phyloP scores from a whole-genome alignment of 64 coral and sea anemone species.

The Acropora tenuis region DNA sequence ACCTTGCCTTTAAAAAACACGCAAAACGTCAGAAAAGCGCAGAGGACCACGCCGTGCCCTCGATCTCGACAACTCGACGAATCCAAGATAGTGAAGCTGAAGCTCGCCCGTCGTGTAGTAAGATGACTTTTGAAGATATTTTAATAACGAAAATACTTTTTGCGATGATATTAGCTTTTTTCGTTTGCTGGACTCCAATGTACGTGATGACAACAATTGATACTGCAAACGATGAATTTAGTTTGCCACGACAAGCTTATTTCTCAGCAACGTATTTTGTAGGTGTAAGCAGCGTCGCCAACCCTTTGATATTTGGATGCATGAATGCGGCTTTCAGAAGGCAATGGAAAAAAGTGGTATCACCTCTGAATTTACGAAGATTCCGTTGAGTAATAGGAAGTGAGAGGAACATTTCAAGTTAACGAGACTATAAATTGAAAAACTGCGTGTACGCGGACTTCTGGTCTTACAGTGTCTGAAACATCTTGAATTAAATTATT shows the following conservation, averaged over 20 bases:
- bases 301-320: conserved; percentile 22
- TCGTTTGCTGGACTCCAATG: conserved; percentile 19
- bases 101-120: not conserved
- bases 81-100: too few relatives aligned
- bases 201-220: conserved; percentile 13
- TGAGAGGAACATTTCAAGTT: not conserved
- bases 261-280: not conserved
- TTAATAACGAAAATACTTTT: conserved; percentile 24
- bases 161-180: conserved; percentile 10
- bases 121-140: not conserved
- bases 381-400: too few relatives aligned
- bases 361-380: not conserved
- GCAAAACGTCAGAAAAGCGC: too few relatives aligned
- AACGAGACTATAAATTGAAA: too few relatives aligned
- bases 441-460: too few relatives aligned
- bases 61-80: not conserved
- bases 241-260: not conserved
- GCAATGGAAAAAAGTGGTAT: too few relatives aligned
- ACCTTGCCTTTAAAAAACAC: too few relatives aligned
- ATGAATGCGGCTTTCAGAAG: not conserved
- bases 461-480: too few relatives aligned
- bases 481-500: too few relatives aligned
- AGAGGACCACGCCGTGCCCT: too few relatives aligned
- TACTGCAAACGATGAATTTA: not conserved
- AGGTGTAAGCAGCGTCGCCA: conserved; percentile 1